Evolutionary conservation across 2,888 invertebrate species (phyloP), one percentile per base, ranked within the genome.

Genomic region (Parascotia fuliginaria): DNA sequence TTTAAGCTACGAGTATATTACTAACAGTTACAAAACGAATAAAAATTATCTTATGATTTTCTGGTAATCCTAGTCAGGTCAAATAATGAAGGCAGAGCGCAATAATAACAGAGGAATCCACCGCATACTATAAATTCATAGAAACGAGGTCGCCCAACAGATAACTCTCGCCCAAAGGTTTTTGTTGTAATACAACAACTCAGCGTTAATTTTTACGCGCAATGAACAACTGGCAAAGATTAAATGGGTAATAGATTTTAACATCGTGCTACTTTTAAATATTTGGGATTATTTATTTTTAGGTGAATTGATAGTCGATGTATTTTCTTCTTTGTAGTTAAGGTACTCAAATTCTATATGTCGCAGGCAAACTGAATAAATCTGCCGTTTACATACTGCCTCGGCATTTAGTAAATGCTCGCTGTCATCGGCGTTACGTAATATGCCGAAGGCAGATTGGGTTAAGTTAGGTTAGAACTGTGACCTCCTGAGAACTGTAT

Each of bases 121-220:
- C 68, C 66, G 69, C 70, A 68, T 64, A 60, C 70, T 56, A 69
- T 73, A 74, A 70, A 74, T 67, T 67, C 65, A 63, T 56, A 64
- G 62, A 71, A 64, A 67, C 70, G 65, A 71, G 73, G 66, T 52
- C 56, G 65, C 51, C 62, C 60, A 50, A 61, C 60, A 69, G 65
- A 74, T 73, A 73, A 73, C 58, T 65, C 57, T 40, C 41, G 32
- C 39, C 40, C 36, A 42, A 44, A 47, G 40, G 60, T 64, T 69
- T 70, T 73, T 61, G 55, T 61, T 48, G 43, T 56, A 62, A 57
- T 68, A 63, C 64, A 60, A 39, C 60, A 59, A 69, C 55, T 72
- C 59, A 55, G 59, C 60, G 43, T 54, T 55, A 60, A 60, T 65
- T 60, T 62, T 55, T 64, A 53, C 53, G 34, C 31, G 5, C 16